Evolutionary conservation across 1,140 invertebrate genomes (phyloP), one percentile per base, ranked within the genome.

Genomic region (Sipha flava): DNA sequence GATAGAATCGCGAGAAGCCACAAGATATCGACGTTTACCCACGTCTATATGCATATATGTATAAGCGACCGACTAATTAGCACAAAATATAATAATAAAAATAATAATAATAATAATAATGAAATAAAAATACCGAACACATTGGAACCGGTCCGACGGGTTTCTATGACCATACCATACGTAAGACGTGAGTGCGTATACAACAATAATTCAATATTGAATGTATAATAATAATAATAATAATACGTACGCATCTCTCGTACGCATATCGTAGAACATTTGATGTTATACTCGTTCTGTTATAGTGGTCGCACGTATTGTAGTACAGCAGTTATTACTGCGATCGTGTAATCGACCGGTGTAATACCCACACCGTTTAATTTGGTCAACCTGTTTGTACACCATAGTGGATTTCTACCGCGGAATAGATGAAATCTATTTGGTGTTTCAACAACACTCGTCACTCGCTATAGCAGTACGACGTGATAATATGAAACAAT

Each of bases 1-100:
- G n/a, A n/a, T n/a, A n/a, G n/a, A n/a, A n/a, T n/a, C n/a, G n/a
- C n/a, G n/a, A n/a, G n/a, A n/a, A n/a, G n/a, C n/a, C n/a, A n/a
- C n/a, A n/a, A n/a, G n/a, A n/a, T n/a, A n/a, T n/a, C n/a, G n/a
- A n/a, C n/a, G n/a, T n/a, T n/a, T n/a, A n/a, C n/a, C n/a, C n/a
- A n/a, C n/a, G n/a, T n/a, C n/a, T n/a, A n/a, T n/a, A n/a, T n/a
- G n/a, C n/a, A n/a, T n/a, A n/a, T n/a, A n/a, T n/a, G n/a, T n/a
- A n/a, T n/a, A n/a, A n/a, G n/a, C 34, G 31, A 47, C 37, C 66
- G 21, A 59, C 73, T 57, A 77, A 77, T 77, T 77, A 77, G 73
- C 34, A 54, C 47, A 43, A 54, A 77, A 77, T 77, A 57, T 45
- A 47, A 59, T 3, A 26, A 59, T 59, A 52, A 52, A 26, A 23